Conservation (phyloP, 2,113 vertebrate species). For the Mus spicilegus region DNA sequence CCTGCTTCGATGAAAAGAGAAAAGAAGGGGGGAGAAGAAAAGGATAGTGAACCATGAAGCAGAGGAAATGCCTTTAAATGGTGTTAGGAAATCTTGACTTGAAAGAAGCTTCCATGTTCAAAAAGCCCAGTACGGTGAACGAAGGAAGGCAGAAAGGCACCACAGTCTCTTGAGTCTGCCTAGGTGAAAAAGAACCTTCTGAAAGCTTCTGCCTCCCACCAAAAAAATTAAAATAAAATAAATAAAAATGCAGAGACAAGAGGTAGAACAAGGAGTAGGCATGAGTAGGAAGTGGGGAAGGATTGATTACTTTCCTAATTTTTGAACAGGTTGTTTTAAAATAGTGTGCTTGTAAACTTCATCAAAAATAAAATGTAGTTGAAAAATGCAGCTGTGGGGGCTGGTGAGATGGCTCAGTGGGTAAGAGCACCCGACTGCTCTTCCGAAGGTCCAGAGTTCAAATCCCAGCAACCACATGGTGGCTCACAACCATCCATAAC, state of each 20-base stretch:
- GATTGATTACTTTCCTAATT: background rate
- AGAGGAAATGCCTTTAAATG: slow-evolving; percentile 3
- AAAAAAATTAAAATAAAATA: background rate
- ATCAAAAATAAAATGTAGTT: background rate
- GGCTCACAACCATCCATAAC: too few species aligned
- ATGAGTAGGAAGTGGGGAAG: background rate
- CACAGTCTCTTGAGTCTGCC: background rate
- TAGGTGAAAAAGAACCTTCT: background rate
- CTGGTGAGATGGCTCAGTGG: too few species aligned
- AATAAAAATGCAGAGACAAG: too few species aligned
- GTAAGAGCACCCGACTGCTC: too few species aligned
- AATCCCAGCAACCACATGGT: too few species aligned
- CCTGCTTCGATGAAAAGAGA: background rate
- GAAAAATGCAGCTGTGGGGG: background rate
- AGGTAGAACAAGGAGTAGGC: background rate
- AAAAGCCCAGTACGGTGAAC: background rate
- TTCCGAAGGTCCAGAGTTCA: too few species aligned
- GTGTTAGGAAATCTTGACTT: background rate
- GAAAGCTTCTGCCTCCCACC: background rate
- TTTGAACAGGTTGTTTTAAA: background rate
- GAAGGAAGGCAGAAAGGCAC: background rate
- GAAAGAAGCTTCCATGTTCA: background rate
- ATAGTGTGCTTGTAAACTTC: background rate
- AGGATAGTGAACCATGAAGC: background rate
- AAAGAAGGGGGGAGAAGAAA: background rate